A percentile compares a stretch with the other conserved stretches of the same genome.
Evolutionary conservation across 1,140 invertebrate genomes (phyloP).

Genomic region (Bombyx mandarina): DNA sequence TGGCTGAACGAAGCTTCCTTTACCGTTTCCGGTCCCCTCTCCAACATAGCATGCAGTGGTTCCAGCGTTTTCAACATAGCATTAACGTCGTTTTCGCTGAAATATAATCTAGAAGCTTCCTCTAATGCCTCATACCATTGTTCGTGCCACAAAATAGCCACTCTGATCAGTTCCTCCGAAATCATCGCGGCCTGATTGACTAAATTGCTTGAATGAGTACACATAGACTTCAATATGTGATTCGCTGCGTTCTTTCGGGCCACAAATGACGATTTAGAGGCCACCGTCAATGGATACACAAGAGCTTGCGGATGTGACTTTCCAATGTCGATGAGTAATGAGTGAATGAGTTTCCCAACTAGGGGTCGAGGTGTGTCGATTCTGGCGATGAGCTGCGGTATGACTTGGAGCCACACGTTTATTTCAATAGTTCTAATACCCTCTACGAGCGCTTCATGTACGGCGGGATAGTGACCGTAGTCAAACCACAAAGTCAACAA

Average conservation of each 20-base stretch:
- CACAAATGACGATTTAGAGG: conserved; percentile 92
- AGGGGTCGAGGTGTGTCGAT: conserved; percentile 93
- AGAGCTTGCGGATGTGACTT: conserved; percentile 91
- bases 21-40: conserved; percentile 92
- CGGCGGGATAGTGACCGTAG: conserved; percentile 92
- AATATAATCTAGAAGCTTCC: conserved; percentile 94
- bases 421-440: conserved; percentile 94
- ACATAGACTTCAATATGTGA: conserved; percentile 95
- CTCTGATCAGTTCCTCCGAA: conserved; percentile 97
- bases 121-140: conserved; percentile 98
- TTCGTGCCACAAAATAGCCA: conserved; percentile 99
- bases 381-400: conserved; percentile 97
- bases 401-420: conserved; percentile 99
- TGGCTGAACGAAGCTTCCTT: conserved; percentile 98
- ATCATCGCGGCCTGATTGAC: conserved; percentile 95
- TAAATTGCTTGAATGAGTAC: conserved; percentile 92
- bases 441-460: conserved; percentile 93
- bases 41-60: conserved; percentile 94
- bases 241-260: conserved; percentile 91
- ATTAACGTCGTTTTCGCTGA: conserved; percentile 93
- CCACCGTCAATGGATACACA: conserved; percentile 97
- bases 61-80: conserved; percentile 97
- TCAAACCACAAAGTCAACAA: conserved; percentile 95
- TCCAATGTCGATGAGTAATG: conserved; percentile 95
- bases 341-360: conserved; percentile 92